Percentiles rank a stretch among this genome's conserved stretches.
These are phyloP conservation scores for Archocentrus centrarchus DNA, from an alignment of 2,113 vertebrate species.

Conservation along the genomic window DNA sequence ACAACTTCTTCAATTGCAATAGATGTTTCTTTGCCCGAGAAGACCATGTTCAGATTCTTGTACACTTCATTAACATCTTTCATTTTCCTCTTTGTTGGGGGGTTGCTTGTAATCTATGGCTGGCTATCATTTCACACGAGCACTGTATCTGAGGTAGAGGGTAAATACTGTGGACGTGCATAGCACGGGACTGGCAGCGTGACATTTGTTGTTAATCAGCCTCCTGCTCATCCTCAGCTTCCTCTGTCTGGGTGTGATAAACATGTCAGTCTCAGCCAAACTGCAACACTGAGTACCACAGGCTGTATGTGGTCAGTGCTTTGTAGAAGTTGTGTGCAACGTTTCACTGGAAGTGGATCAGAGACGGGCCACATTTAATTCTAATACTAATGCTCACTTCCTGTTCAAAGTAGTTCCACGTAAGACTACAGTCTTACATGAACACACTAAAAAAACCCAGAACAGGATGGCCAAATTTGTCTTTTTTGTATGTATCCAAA, in stretches of 20 bases:
- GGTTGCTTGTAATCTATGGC: conserved; percentile 20
- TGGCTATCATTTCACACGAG: conserved; percentile 36
- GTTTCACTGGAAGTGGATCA: conserved; percentile 19
- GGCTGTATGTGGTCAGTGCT: background rate
- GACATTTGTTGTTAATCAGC: conserved; percentile 68
- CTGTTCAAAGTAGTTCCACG: conserved; percentile 15
- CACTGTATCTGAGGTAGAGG: conserved; percentile 38
- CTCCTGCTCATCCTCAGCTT: conserved; percentile 34
- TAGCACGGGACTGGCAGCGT: conserved; percentile 27
- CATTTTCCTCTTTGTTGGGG: background rate
- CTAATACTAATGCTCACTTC: conserved; percentile 23
- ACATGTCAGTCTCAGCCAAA: conserved; percentile 33
- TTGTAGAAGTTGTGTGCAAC: background rate
- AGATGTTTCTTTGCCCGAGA: conserved; percentile 22
- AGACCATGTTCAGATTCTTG: background rate
- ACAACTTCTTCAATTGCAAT: background rate
- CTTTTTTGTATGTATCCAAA: background rate
- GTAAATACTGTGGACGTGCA: conserved; percentile 25
- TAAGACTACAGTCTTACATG: background rate
- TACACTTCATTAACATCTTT: background rate
- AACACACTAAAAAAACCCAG: background rate
- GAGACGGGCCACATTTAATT: conserved; percentile 11
- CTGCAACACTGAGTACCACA: background rate
- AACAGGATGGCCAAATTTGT: conserved; percentile 16
- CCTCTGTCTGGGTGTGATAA: conserved; percentile 49